These are phyloP conservation scores for Cyrtodaria siliqua DNA, from an alignment of 2,888 invertebrate genomes.

Conservation along the genomic window DNA sequence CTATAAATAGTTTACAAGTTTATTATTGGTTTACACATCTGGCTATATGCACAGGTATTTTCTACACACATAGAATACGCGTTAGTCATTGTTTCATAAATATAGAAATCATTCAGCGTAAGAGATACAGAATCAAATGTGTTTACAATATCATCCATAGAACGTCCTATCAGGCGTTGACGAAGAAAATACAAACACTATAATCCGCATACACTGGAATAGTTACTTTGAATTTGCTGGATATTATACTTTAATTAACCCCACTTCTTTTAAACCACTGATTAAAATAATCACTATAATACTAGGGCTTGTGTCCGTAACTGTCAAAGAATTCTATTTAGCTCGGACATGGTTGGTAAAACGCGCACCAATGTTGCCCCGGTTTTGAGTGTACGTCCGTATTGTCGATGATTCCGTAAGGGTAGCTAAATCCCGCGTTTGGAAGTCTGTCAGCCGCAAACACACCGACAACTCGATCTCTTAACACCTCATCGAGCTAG, in stretches of 20 bases:
- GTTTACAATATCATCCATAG: slow-evolving; percentile 17
- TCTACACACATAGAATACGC: neutral
- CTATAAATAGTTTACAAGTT: too few relatives aligned
- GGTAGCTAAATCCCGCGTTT: neutral
- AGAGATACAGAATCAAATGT: slow-evolving; percentile 7
- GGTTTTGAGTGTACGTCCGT: slow-evolving; percentile 27
- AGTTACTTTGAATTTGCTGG: slow-evolving; percentile 18
- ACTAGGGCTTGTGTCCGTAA: slow-evolving; percentile 13
- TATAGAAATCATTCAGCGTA: slow-evolving; percentile 12
- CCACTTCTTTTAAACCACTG: slow-evolving; percentile 13
- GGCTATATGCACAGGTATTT: neutral
- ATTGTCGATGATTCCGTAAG: slow-evolving; percentile 39
- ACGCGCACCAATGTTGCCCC: slow-evolving; percentile 43
- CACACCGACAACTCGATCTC: neutral
- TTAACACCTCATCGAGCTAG: neutral
- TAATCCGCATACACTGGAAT: slow-evolving; percentile 25
- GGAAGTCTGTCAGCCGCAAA: slow-evolving; percentile 1
- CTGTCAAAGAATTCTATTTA: slow-evolving; percentile 27
- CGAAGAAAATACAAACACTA: slow-evolving; percentile 31
- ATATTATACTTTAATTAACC: slow-evolving; percentile 10
- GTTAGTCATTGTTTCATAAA: neutral
- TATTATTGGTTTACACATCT: too few relatives aligned
- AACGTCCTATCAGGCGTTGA: slow-evolving; percentile 16
- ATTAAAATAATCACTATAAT: slow-evolving; percentile 16
- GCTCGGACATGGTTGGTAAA: slow-evolving; percentile 12